Conservation (phyloP, 2,888 invertebrate genomes). For the Oegoconia quadripuncta region DNA sequence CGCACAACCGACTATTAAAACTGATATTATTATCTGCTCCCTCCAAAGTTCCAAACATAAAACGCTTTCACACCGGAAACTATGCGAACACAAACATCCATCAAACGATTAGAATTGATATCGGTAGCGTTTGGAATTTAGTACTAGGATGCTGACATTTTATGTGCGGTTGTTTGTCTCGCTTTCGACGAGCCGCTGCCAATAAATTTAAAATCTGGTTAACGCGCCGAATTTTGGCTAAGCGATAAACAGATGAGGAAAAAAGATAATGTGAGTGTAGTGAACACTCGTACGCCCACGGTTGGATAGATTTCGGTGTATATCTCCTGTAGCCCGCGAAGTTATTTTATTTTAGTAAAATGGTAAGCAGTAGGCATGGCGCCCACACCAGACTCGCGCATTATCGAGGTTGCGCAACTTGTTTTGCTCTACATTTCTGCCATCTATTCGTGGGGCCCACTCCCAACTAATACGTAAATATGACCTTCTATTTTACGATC, state of each 20-base stretch:
- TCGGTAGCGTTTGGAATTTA: background rate
- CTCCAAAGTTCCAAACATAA: no score
- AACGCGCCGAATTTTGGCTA: slow-evolving; percentile 1
- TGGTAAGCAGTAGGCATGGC: slow-evolving; percentile 15
- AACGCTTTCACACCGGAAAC: slow-evolving; percentile 4
- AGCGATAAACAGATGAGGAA: slow-evolving; percentile 6
- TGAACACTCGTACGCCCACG: background rate
- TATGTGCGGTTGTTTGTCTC: slow-evolving; percentile 1
- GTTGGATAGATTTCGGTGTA: background rate
- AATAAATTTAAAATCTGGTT: slow-evolving; percentile 1
- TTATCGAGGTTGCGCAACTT: slow-evolving; percentile 25
- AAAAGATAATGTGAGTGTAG: background rate
- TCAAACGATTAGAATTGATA: background rate
- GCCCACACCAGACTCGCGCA: slow-evolving; percentile 14
- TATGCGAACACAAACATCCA: background rate
- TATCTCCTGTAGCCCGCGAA: background rate
- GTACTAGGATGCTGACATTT: slow-evolving; percentile 6
- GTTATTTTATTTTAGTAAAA: slow-evolving; percentile 12
- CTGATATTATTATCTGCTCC: no score
- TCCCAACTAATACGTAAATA: slow-evolving; percentile 13
- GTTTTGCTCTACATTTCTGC: slow-evolving; percentile 23
- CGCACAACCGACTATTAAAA: no score
- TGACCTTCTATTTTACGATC: slow-evolving; percentile 9
- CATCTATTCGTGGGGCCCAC: slow-evolving; percentile 20
- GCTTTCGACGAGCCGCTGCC: background rate